Evolutionary conservation across 2,113 vertebrate species (phyloP), one percentile per base, ranked within the genome.

Genomic region (Hypomesus transpacificus): DNA sequence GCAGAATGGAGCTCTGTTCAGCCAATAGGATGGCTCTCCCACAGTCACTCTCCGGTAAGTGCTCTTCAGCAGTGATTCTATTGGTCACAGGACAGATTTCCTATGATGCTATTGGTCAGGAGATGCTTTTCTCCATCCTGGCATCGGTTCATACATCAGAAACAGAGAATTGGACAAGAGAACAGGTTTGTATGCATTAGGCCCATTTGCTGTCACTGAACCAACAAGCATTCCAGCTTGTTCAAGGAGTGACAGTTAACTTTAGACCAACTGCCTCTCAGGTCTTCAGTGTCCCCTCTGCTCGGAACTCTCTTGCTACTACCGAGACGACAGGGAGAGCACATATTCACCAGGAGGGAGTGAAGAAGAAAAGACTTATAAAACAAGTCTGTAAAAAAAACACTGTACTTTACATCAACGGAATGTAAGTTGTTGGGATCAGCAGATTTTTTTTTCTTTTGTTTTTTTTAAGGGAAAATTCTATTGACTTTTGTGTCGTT

Each of bases 311-410:
- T 51, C 69, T 20, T 4, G 16, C 57, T 28, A 75, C 79, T 64
- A 64, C 58, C 59, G 21, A 28, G 63, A 28, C 18, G 50, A 16
- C 63, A 50, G 4, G 8, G 80, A 89, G 89, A 76, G 69, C 85
- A 88, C 73, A 90, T 84, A 86, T 80, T 86, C 86, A 92, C 81
- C 87, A 87, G 77, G 82, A 91, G 87, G 84, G 90, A 57, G 63
- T 90, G 64, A 69, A 62, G 65, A 93, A 84, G 90, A 80, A 71
- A 87, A 93, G 95, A 98, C 95, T 96, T 99, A 92, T 97, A 98
- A 96, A 98, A 98, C 96, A 97, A 98, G 96, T 98, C 96, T 85
- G 94, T 95, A 94, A 95, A 93, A 92, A 91, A 93, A 73, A 73
- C 88, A 62, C 74, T 82, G 69, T 80, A 81, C 91, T 82, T 86